Base-by-base conservation (phyloP, 2,113 vertebrate species). In the Maccullochella peelii region DNA sequence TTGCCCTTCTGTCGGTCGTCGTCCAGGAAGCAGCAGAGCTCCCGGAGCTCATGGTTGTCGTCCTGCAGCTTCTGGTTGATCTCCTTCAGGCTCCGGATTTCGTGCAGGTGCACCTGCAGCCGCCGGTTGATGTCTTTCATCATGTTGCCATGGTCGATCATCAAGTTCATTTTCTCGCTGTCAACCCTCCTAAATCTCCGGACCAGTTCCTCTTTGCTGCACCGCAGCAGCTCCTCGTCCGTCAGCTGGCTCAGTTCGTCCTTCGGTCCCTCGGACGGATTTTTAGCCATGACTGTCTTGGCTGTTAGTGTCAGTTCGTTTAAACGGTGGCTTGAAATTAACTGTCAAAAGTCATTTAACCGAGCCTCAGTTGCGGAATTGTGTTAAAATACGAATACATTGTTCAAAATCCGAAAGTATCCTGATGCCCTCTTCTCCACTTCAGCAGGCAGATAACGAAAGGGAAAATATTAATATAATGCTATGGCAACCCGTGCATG, bases 41-140 rank as follows among this genome's bases (percentile, higher is more conserved):
- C 98, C 77, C 98, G 93, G 68, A 99, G 97, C 95, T 99, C 98
- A 5, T 98, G 97, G 96, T 98, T 99, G 94, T 99, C 98, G 68
- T 98, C 97, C 92, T 99, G 98, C 87, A 99, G 96, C 92, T 98
- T 97, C 96, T 98, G 98, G 93, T 99, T 99, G 91, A 98, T 95
- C 92, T 99, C 98, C 95, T 99, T 99, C 91, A 99, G 95, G 59
- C 95, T 97, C 27, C 98, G 95, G 95, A 99, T 99, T 91, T 99
- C 98, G 62, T 98, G 97, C 88, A 99, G 96, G 95, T 99, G 98
- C 91, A 98, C 93, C 96, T 99, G 98, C 93, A 99, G 95, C 91
- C 97, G 90, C 88, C 97, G 95, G 96, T 99, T 99, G 89, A 99
- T 96, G 88, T 99, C 98, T 90, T 98, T 98, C 97, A 99, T 99